Evolutionary conservation across 1,140 invertebrate genomes (phyloP).

Genomic region (Pemphigus obesinymphae): DNA sequence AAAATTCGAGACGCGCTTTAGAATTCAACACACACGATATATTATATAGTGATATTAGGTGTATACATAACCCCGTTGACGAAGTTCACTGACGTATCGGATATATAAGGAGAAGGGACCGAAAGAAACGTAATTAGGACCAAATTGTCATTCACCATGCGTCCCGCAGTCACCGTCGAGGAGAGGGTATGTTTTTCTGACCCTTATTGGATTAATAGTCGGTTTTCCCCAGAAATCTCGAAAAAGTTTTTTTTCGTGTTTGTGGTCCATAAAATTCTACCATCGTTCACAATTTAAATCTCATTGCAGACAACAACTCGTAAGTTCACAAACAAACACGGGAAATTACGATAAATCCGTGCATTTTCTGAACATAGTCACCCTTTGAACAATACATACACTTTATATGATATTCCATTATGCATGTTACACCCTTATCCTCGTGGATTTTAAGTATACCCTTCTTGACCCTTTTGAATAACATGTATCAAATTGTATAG

Average conservation of each 20-base stretch:
- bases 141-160: conserved; percentile 24
- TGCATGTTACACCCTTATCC: background rate
- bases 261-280: background rate
- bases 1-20: background rate
- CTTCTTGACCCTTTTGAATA: background rate
- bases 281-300: background rate
- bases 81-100: conserved; percentile 4
- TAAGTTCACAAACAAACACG: background rate
- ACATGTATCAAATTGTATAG: no score
- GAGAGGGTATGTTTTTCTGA: conserved; percentile 17
- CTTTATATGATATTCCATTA: background rate
- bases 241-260: background rate
- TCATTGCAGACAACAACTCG: background rate
- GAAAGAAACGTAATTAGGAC: conserved; percentile 33
- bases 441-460: background rate
- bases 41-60: conserved; percentile 1
- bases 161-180: background rate
- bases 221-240: background rate
- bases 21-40: background rate
- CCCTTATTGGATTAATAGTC: conserved; percentile 35
- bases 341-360: background rate
- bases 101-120: background rate
- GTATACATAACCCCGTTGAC: background rate
- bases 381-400: background rate
- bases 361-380: background rate